Conservation (phyloP, 2,888 invertebrate species). For the Amphimallon solstitiale region DNA sequence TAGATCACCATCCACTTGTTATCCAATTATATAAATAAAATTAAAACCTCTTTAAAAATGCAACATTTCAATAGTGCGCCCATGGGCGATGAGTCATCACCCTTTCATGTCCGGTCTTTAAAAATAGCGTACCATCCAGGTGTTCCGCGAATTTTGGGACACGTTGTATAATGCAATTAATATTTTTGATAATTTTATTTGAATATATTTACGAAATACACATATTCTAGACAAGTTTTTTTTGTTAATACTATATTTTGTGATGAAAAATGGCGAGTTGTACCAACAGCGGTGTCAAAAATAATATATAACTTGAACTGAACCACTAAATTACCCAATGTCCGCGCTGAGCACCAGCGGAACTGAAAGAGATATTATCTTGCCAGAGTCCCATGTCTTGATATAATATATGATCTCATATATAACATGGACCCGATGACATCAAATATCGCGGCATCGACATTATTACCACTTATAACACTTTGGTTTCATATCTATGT, state of each 20-base stretch:
- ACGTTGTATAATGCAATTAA: too few species aligned
- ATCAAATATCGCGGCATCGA: constrained; percentile 45
- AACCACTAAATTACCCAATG: constrained; percentile 37
- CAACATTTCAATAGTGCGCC: too few species aligned
- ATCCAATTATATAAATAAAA: too few species aligned
- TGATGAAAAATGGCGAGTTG: constrained; percentile 30
- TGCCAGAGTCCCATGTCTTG: constrained; percentile 61
- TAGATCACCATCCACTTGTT: too few species aligned
- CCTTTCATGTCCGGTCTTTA: too few species aligned
- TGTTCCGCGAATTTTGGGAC: too few species aligned
- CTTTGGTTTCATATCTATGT: neutral
- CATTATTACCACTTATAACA: constrained; percentile 28
- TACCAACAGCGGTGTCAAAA: constrained; percentile 32
- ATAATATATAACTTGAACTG: constrained; percentile 34
- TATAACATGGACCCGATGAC: constrained; percentile 60
- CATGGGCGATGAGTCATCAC: too few species aligned
- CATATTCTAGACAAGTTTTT: neutral
- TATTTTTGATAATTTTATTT: too few species aligned
- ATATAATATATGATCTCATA: constrained; percentile 60
- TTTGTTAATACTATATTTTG: constrained; percentile 16
- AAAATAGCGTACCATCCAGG: too few species aligned
- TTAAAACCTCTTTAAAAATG: too few species aligned
- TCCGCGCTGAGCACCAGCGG: constrained; percentile 27
- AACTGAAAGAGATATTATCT: constrained; percentile 58
- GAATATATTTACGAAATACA: too few species aligned